A percentile compares a stretch with the other conserved stretches of the same genome.
phyloP scores from a whole-genome alignment of 2,888 invertebrate species.

The Lycia hirtaria region DNA sequence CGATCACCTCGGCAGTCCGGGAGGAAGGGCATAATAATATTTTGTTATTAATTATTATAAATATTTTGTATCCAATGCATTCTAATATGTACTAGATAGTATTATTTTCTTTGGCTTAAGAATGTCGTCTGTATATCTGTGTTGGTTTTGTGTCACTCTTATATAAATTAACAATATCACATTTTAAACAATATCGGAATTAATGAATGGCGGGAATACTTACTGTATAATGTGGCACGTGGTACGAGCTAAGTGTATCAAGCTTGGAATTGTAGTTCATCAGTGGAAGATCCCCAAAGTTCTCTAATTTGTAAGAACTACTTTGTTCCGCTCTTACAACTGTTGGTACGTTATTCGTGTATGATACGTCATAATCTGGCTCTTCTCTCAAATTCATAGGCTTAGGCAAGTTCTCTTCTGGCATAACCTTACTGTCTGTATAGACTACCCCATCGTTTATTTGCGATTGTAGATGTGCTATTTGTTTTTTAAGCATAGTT shows the following conservation, averaged over 20 bases:
- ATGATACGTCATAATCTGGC: conserved; percentile 59
- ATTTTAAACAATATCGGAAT: background rate
- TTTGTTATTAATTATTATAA: too few relatives aligned
- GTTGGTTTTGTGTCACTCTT: too few relatives aligned
- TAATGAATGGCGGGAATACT: conserved; percentile 52
- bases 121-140: too few relatives aligned
- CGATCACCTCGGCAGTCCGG: too few relatives aligned
- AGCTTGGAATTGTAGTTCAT: conserved; percentile 74
- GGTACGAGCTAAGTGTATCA: conserved; percentile 72
- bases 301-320: conserved; percentile 64
- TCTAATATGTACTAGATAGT: too few relatives aligned
- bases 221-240: conserved; percentile 79
- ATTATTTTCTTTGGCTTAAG: too few relatives aligned
- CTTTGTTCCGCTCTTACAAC: conserved; percentile 54
- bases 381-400: conserved; percentile 67
- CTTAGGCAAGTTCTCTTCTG: conserved; percentile 62
- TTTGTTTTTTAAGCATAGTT: conserved; percentile 43
- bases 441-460: conserved; percentile 29
- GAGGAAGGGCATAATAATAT: too few relatives aligned
- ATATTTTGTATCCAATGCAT: too few relatives aligned
- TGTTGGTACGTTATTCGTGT: conserved; percentile 65
- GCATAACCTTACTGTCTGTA: conserved; percentile 33
- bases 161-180: too few relatives aligned
- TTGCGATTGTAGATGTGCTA: conserved; percentile 22
- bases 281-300: conserved; percentile 69